Evolutionary conservation across 2,797 vertebrate species (phyloP), one percentile per base, ranked within the genome.

Genomic region (Cyclura pinguis): DNA sequence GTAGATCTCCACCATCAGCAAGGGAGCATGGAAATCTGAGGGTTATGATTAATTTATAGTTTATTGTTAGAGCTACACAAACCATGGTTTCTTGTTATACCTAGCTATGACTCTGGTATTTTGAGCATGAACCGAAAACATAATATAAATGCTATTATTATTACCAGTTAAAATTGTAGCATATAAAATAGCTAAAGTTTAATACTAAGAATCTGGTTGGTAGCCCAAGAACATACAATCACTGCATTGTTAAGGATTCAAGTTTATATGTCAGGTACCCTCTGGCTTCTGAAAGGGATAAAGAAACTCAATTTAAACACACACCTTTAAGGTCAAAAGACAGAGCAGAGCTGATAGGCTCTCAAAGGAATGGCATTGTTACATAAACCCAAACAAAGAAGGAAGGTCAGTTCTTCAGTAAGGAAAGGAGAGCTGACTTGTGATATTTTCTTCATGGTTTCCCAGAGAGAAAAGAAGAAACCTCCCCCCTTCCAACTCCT

Each of bases 261-360:
- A 14, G 81, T 91, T 90, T 89, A 62, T 88, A 83, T 84, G 90
- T 76, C 73, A 78, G 29, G 73, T 87, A 62, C 50, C 52, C 86
- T 47, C 80, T 50, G 80, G 2, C 1, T 89, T 92, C 13, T 52
- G 27, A 52, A 29, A 16, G 73, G 88, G 91, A 88, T 78, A 83
- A 88, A 85, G 18, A 83, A 86, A 24, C 2, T 89, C 3, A 4
- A 73, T n/a, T 85, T 92, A 18, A 7, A 83, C 87, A 4, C 59
- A 73, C 85, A 87, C 80, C 84, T 87, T 89, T 89, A 77, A 87
- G 84, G 88, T 87, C 84, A 87, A 89, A 86, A 73, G 84, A 87
- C 42, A 84, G n/a, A 93, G 85, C 0, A 69, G 81, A 1, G 4
- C 4, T 84, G 10, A 84, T 88, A 91, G 78, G 12, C 1, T 92